Evolutionary conservation across 2,888 invertebrate species (phyloP), one percentile per base, ranked within the genome.

Genomic region (Epinotia demarniana): DNA sequence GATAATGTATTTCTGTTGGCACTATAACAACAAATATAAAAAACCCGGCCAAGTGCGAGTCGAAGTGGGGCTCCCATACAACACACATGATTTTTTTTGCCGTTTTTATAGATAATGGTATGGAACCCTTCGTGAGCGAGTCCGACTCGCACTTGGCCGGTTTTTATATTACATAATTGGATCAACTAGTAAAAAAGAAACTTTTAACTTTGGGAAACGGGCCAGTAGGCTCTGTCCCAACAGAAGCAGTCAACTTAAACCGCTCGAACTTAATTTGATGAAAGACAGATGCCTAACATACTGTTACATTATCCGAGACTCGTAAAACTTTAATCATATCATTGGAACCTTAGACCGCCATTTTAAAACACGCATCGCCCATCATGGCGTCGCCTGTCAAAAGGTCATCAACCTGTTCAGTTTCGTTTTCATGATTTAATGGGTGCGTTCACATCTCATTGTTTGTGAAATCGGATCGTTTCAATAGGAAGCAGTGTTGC

Each of bases 401-500:
- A 87, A 87, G 91, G 86, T 84, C 88, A 79, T 84, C 83, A 89
- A 86, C 86, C 87, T 78, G 78, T 76, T 84, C 82, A 88, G 90
- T 91, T 91, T 91, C 88, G 89, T 90, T 90, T 90, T 87, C 88
- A 85, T 81, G 82, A 84, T 86, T 91, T 92, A 90, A 92, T 91
- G 91, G 88, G 92, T 87, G 85, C 92, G 83, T 91, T 91, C 89
- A 87, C 92, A 82, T 86, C 85, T 81, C 86, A 92, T 92, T 92
- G 92, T 92, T 91, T 90, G 87, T 88, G 89, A 85, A 88, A 92
- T 88, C 85, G 82, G 89, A 89, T 86, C 83, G 85, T 84, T 85
- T 79, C 81, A 83, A 84, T 86, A 89, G 90, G 90, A 90, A 90
- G 87, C 64, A 66, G 66, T 71, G 72, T 72, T 68, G 75, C 75